Conservation (phyloP, 2,113 vertebrate species). For the Ictalurus punctatus region DNA sequence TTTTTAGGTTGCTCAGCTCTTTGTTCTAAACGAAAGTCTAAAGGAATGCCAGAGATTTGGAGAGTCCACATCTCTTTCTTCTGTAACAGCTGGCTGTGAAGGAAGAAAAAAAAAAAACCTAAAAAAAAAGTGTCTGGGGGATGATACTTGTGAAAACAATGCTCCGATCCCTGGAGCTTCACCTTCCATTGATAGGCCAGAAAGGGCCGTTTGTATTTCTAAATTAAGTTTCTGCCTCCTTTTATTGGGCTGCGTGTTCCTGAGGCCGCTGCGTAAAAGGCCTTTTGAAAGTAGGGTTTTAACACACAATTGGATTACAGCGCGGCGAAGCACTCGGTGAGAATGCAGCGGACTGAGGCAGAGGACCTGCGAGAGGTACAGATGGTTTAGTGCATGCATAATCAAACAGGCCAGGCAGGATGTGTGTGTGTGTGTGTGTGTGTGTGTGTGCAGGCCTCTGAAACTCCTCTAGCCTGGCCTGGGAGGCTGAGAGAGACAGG, state of each 20-base stretch:
- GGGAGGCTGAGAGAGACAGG: conserved; percentile 63
- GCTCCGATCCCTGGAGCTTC: conserved; percentile 57
- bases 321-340: conserved; percentile 62
- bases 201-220: conserved; percentile 65
- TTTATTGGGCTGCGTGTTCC: conserved; percentile 63
- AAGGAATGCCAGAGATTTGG: conserved; percentile 10
- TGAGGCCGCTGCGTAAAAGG: conserved; percentile 61
- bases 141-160: conserved; percentile 64
- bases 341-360: conserved; percentile 54
- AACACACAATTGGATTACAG: conserved; percentile 69
- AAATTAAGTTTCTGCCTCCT: conserved; percentile 67
- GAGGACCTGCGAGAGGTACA: conserved; percentile 59
- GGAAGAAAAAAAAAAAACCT: conserved; percentile 28
- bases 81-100: conserved; percentile 40
- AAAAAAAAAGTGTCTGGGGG: conserved; percentile 45
- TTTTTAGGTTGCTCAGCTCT: neutral
- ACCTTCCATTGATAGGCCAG: conserved; percentile 61
- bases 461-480: conserved; percentile 36
- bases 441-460: conserved; percentile 18
- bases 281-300: conserved; percentile 64
- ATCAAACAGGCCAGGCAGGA: conserved; percentile 56
- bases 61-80: conserved; percentile 35
- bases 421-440: conserved; percentile 38
- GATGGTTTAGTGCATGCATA: conserved; percentile 64
- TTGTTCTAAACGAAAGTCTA: neutral